A percentile compares a stretch with the other conserved stretches of the same genome.
phyloP scores from a whole-genome alignment of 1,140 invertebrate genomes.

The Bombyx mandarina region DNA sequence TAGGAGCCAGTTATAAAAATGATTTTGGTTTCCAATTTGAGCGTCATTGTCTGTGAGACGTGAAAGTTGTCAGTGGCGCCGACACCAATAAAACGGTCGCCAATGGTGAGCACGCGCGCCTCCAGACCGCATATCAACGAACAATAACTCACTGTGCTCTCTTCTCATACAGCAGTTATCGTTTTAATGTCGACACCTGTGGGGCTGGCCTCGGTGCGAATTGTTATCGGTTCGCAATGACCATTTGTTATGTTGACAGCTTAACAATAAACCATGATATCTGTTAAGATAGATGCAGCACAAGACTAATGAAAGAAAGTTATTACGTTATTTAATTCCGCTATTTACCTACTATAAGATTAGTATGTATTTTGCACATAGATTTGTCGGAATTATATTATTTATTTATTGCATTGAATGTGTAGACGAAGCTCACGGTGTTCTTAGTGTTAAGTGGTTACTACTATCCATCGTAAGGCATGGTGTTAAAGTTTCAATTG shows the following conservation, averaged over 20 bases:
- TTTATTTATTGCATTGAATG: too few relatives aligned
- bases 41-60: conserved; percentile 57
- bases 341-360: too few relatives aligned
- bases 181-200: conserved; percentile 37
- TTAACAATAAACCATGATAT: conserved; percentile 55
- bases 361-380: too few relatives aligned
- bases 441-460: too few relatives aligned
- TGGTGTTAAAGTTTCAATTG: too few relatives aligned
- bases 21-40: conserved; percentile 63
- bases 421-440: too few relatives aligned
- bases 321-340: too few relatives aligned
- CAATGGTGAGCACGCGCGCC: conserved; percentile 37
- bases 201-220: conserved; percentile 23
- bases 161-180: conserved; percentile 26
- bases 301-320: conserved; percentile 42
- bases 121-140: conserved; percentile 25
- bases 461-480: too few relatives aligned
- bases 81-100: conserved; percentile 60
- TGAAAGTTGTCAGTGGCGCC: conserved; percentile 66
- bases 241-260: conserved; percentile 58
- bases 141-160: conserved; percentile 39
- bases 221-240: conserved; percentile 37
- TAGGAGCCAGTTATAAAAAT: conserved; percentile 55
- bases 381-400: too few relatives aligned
- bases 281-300: conserved; percentile 38